Conservation (phyloP, 2,888 invertebrate genomes). For the Chalcis sispes region DNA sequence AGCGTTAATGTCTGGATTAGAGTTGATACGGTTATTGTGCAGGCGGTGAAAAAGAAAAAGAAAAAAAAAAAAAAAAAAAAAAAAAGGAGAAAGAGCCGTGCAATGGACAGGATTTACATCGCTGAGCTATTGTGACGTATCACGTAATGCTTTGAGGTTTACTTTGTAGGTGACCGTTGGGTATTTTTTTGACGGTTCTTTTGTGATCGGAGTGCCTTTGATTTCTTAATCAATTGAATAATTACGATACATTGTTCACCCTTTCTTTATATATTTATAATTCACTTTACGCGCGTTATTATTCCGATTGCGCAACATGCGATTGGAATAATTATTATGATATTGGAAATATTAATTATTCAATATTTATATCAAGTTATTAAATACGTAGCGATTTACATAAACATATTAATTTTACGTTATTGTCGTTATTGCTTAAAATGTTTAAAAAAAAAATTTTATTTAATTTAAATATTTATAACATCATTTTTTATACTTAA, state of each 20-base stretch:
- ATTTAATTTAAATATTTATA: too few species aligned
- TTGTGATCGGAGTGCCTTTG: neutral
- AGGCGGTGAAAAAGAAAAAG: neutral
- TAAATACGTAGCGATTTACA: too few species aligned
- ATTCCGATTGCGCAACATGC: too few species aligned
- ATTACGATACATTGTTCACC: neutral
- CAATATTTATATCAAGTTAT: too few species aligned
- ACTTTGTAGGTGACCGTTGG: slow-evolving; percentile 1
- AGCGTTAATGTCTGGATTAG: slow-evolving; percentile 48
- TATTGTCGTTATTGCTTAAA: too few species aligned
- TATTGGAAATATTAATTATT: too few species aligned
- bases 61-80: neutral
- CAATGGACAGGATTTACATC: neutral
- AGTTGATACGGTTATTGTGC: slow-evolving; percentile 40
- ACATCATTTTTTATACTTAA: too few species aligned
- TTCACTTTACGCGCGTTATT: too few species aligned
- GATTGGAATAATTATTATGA: too few species aligned
- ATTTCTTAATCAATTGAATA: too few species aligned
- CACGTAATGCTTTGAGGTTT: slow-evolving; percentile 6
- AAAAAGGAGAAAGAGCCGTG: neutral
- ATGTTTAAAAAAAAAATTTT: too few species aligned
- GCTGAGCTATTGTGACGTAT: neutral
- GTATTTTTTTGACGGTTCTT: neutral
- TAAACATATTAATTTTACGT: too few species aligned
- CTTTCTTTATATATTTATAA: neutral